Base-by-base conservation (phyloP, 2,888 invertebrate species). In the Dinocampus coccinellae region DNA sequence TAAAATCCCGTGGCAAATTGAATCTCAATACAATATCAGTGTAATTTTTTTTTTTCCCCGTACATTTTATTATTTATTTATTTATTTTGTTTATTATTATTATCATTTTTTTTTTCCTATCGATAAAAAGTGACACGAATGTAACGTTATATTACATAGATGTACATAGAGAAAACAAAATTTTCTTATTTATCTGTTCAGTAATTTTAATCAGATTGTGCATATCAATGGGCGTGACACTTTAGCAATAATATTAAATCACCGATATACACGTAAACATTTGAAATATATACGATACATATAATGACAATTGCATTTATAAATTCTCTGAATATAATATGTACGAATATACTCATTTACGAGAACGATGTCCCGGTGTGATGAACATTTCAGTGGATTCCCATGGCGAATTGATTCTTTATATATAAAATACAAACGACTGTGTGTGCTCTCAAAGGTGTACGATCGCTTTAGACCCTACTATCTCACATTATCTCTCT, bases 371-470 rank as follows among this genome's bases (percentile, higher is more conserved):
- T 64, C 52, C 53, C 60, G 58, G 47, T 70, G 70, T 65, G 70
- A 70, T 61, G 62, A 62, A 53, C n/a, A 57, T 39, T 58, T 61
- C 26, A 67, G 69, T 69, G 73, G 70, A 72, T 73, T 74, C 75
- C 72, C 70, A 74, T 67, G 65, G 77, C 70, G 76, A 75, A 77
- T 77, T 77, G 77, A 76, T 74, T 75, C 70, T 76, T 73, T 73
- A 74, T n/a, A n/a, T n/a, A n/a, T 73, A 74, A 76, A 74, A 70
- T 70, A 71, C 73, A 73, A 74, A 72, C 62, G 71, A 69, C 65
- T 52, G 33, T 36, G n/a, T 22, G 42, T 52, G 55, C 10, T 47
- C 16, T 16, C 65, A 47, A 39, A 60, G 70, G 34, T 61, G 53
- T 74, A 61, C 67, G 61, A 66, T 70, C 67, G 66, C 39, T 67